Base-by-base conservation (phyloP, 2,888 invertebrate species). In the Drosophila pegasa region DNA sequence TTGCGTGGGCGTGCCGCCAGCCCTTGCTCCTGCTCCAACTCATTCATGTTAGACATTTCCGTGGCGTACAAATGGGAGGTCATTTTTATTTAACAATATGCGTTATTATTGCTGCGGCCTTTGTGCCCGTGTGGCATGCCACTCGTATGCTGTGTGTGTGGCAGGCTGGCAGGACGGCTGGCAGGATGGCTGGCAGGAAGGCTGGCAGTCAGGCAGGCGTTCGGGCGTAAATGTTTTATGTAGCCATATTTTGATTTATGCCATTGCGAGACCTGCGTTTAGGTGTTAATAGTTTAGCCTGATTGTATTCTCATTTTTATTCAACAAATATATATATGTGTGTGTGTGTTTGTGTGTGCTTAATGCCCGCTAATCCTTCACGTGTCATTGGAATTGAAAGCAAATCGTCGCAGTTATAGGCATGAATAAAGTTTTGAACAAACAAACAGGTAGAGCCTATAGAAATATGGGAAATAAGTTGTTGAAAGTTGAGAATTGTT, bases 241-340 rank as follows among this genome's bases (percentile, higher is more conserved):
- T 71, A 81, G 75, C 83, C 68, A 78, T 83, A 67, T 82, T 83
- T 82, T 82, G 74, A 71, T 79, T 73, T 71, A 68, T 73, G 47
- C 63, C 77, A 66, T 62, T 68, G 76, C 77, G 71, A 54, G 52
- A 54, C 61, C 25, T 65, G 43, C 78, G 68, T 68, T 82, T 80
- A 86, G 87, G 83, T 83, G 82, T 80, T 83, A 83, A 86, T 83
- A 81, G 87, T 81, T 75, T 50, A 58, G 86, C 47, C 55, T 54
- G 62, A 29, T 69, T 63, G 63, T 56, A 51, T 37, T 51, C 41
- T 0, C 38, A 40, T 29, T 16, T 41, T 8, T 29, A 40, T 29
- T 20, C 27, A 22, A 20, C 27, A 31, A 56, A 14, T 10, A 50
- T n/a, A 16, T 37, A 9, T 25, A 61, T 27, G 9, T 25, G 38